phyloP scores from a whole-genome alignment of 2,797 vertebrate species.

The Pogoniulus pusillus region DNA sequence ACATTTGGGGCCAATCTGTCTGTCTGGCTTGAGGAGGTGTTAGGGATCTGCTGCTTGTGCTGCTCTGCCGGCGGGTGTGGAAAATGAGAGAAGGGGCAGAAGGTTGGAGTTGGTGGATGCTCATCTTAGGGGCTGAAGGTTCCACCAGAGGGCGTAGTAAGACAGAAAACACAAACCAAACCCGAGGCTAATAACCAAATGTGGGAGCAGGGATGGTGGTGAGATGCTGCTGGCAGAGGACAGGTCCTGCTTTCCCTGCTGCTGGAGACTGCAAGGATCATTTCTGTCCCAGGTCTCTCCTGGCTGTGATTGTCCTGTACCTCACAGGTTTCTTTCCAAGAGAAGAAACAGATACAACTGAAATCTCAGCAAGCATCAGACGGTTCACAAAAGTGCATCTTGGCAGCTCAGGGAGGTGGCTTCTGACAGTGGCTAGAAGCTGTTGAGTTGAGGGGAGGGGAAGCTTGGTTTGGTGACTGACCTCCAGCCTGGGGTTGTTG shows the following conservation, averaged over 20 bases:
- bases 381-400: neutral
- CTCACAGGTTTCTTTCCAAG: neutral
- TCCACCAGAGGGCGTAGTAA: neutral
- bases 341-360: too few species aligned
- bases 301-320: too few species aligned
- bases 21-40: neutral
- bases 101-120: neutral
- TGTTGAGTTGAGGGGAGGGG: rapidly evolving
- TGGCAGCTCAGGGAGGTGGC: neutral
- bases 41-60: neutral
- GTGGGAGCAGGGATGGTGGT: neutral
- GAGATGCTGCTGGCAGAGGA: neutral
- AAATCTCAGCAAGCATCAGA: too few species aligned
- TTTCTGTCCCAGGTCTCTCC: too few species aligned
- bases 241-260: neutral
- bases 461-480: neutral
- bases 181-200: slow-evolving; percentile 15
- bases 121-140: neutral
- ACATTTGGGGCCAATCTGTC: neutral
- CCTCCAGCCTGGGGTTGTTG: rapidly evolving
- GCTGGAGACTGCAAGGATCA: too few species aligned
- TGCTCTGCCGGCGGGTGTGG: neutral
- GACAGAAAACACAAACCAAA: neutral
- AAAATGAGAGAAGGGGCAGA: neutral
- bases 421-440: rapidly evolving